Conservation (phyloP, 2,797 vertebrate genomes). For the Enoplosus armatus region DNA sequence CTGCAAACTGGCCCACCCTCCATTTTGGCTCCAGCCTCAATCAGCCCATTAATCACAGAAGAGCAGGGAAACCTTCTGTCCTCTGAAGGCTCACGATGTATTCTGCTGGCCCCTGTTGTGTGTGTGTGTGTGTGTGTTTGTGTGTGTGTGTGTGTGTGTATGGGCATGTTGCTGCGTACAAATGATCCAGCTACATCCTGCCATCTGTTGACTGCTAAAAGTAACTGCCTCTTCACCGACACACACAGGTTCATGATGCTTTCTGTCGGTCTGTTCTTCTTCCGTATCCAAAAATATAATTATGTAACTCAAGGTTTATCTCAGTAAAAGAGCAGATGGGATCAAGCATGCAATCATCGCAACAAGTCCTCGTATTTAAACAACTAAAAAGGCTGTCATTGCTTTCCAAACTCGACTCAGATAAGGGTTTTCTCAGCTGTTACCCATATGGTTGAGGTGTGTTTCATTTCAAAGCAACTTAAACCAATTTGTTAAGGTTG, state of each 20-base stretch:
- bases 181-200: constrained; percentile 79
- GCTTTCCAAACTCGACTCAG: neutral
- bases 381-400: constrained; percentile 4
- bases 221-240: constrained; percentile 65
- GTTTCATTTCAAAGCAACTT: neutral
- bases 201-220: constrained; percentile 81
- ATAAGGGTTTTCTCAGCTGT: neutral
- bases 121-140: constrained; percentile 29
- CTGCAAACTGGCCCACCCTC: constrained; percentile 75
- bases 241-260: constrained; percentile 13
- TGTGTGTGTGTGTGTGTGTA: constrained; percentile 27
- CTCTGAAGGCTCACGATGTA: constrained; percentile 64
- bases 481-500: neutral
- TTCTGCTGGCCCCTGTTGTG: constrained; percentile 59
- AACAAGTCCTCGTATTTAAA: constrained; percentile 22
- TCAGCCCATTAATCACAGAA: constrained; percentile 78
- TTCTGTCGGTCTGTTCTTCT: constrained; percentile 19
- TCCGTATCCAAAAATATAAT: constrained; percentile 23
- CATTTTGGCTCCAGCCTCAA: constrained; percentile 74
- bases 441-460: neutral
- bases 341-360: constrained; percentile 11
- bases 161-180: constrained; percentile 64
- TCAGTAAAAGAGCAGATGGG: constrained; percentile 48
- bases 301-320: constrained; percentile 28
- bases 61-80: constrained; percentile 77